Evolutionary conservation across 2,797 vertebrate genomes (phyloP).

Genomic region (Chromobotia macracanthus): DNA sequence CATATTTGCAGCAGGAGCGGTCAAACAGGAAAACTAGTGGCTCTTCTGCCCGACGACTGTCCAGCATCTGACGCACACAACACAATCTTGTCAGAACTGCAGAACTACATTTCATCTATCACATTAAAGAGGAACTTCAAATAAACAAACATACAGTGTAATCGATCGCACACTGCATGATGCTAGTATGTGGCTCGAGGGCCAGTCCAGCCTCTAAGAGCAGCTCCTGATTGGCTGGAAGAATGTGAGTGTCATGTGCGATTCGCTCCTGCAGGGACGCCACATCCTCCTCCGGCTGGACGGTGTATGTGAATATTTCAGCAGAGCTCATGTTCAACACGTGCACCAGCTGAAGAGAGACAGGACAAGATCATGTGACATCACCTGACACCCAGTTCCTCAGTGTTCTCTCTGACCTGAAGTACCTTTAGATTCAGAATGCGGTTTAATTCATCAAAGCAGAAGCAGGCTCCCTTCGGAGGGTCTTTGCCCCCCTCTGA

Average conservation of each 20-base stretch:
- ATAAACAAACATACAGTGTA: conserved; percentile 84
- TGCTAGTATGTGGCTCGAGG: conserved; percentile 80
- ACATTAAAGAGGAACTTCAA: conserved; percentile 26
- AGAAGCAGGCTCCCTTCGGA: conserved; percentile 77
- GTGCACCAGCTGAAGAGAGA: conserved; percentile 82
- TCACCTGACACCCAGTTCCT: neutral
- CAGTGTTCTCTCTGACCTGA: conserved; percentile 6
- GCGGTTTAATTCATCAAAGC: conserved; percentile 88
- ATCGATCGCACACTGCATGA: conserved; percentile 83
- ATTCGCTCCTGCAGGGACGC: conserved; percentile 86
- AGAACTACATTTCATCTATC: neutral
- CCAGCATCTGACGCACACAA: conserved; percentile 77
- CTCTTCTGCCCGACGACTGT: conserved; percentile 82
- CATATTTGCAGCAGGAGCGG: conserved; percentile 87
- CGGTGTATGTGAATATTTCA: conserved; percentile 84
- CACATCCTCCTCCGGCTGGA: conserved; percentile 84
- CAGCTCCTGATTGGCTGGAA: conserved; percentile 89
- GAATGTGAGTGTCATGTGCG: conserved; percentile 83
- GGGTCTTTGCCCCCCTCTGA: conserved; percentile 86
- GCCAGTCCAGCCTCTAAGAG: conserved; percentile 92
- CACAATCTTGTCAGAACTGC: neutral
- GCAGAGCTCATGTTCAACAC: conserved; percentile 96
- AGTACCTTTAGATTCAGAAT: conserved; percentile 91
- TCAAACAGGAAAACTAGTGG: conserved; percentile 95
- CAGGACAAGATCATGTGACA: neutral